Evolutionary conservation across 2,797 vertebrate genomes (phyloP).

Genomic region (Pteropus rufus): DNA sequence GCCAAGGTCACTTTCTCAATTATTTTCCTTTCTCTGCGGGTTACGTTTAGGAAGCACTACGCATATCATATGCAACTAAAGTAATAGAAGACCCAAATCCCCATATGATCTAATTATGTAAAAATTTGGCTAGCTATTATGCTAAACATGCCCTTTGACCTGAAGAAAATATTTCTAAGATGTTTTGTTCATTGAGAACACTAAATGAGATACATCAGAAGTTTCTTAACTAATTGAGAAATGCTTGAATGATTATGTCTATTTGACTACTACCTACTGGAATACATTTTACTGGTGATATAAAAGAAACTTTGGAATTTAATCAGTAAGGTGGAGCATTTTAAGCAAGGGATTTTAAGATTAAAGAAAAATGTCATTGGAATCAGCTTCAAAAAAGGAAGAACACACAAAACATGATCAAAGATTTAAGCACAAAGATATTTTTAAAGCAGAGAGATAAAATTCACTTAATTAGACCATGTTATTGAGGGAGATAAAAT

Average conservation of each 20-base stretch:
- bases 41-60: constrained; percentile 51
- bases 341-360: constrained; percentile 53
- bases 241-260: constrained; percentile 64
- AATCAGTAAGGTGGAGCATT: constrained; percentile 40
- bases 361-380: constrained; percentile 40
- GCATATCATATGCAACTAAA: constrained; percentile 38
- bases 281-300: constrained; percentile 41
- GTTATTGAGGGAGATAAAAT: constrained; percentile 11
- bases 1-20: constrained; percentile 59
- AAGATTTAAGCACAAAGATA: constrained; percentile 1
- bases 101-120: constrained; percentile 68
- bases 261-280: constrained; percentile 58
- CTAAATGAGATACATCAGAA: constrained; percentile 67
- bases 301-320: constrained; percentile 39
- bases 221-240: constrained; percentile 72
- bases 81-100: constrained; percentile 52
- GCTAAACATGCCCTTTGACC: constrained; percentile 67
- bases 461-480: background rate
- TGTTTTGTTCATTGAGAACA: constrained; percentile 55
- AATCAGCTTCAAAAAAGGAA: constrained; percentile 22
- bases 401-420: constrained; percentile 18
- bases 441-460: constrained; percentile 40
- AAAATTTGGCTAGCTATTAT: constrained; percentile 62
- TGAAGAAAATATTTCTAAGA: constrained; percentile 60
- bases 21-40: constrained; percentile 38